These are phyloP conservation scores for Ametastegia equiseti DNA, from an alignment of 2,888 invertebrate species.

Conservation along the genomic window DNA sequence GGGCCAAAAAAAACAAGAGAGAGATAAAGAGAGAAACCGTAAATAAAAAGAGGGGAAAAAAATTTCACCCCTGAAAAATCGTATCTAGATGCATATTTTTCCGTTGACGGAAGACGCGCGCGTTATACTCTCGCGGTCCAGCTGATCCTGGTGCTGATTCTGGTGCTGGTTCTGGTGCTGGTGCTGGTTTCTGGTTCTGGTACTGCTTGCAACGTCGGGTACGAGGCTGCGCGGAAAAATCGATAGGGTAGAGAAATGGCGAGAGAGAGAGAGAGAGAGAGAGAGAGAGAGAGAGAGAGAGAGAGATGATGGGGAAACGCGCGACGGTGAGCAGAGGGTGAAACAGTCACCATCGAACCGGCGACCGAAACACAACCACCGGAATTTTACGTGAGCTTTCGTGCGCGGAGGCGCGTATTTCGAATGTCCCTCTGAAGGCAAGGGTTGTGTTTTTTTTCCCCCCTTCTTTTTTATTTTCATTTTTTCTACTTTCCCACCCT, in stretches of 20 bases:
- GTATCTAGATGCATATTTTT: neutral
- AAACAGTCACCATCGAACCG: constrained; percentile 73
- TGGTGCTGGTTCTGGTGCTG: too few relatives aligned
- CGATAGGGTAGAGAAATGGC: constrained; percentile 62
- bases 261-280: constrained; percentile 50
- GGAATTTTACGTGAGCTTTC: too few relatives aligned
- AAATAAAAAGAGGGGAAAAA: neutral
- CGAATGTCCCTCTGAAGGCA: constrained; percentile 39
- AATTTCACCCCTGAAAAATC: neutral
- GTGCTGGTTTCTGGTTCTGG: too few relatives aligned
- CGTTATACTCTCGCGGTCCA: constrained; percentile 9
- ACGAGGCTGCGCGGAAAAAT: constrained; percentile 75
- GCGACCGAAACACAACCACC: constrained; percentile 68
- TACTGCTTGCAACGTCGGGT: too few relatives aligned
- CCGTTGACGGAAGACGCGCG: constrained; percentile 19
- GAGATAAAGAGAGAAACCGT: neutral
- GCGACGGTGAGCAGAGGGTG: constrained; percentile 48
- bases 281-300: constrained; percentile 56
- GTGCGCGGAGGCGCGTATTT: constrained; percentile 25
- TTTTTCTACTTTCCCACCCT: neutral
- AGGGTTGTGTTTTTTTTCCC: constrained; percentile 48
- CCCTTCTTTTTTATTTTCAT: neutral
- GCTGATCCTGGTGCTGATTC: too few relatives aligned
- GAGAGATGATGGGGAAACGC: constrained; percentile 49
- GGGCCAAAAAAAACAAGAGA: neutral